A percentile compares a stretch with the other conserved stretches of the same genome.
Evolutionary conservation across 2,113 vertebrate genomes (phyloP).

Genomic region (Peucedramus taeniatus): DNA sequence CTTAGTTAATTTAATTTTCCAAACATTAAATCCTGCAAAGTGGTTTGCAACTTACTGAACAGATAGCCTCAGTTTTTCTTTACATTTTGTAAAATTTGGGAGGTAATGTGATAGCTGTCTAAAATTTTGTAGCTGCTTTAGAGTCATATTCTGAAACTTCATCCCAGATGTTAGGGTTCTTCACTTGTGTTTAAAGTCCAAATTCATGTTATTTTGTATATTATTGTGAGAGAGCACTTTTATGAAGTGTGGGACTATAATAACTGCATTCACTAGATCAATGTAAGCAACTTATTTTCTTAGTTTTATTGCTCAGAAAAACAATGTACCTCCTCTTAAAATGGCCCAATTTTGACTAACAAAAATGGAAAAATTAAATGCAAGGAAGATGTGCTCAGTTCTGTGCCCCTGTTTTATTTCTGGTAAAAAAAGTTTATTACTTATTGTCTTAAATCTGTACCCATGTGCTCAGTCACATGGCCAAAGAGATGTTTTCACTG

Average conservation of each 20-base stretch:
- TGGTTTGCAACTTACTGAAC: neutral
- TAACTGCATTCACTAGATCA: neutral
- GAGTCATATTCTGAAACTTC: neutral
- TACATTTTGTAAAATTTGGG: slow-evolving; percentile 4
- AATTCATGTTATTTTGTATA: neutral
- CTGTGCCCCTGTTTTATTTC: neutral
- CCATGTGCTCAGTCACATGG: neutral
- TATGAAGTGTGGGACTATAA: neutral
- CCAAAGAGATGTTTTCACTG: neutral
- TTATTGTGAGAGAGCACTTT: neutral
- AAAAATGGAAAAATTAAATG: neutral
- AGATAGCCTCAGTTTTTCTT: slow-evolving; percentile 6
- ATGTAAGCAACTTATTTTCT: neutral
- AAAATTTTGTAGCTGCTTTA: neutral
- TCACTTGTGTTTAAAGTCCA: neutral
- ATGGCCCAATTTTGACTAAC: neutral
- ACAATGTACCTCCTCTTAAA: neutral
- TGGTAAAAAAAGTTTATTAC: neutral
- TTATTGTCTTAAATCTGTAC: neutral
- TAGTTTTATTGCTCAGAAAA: neutral
- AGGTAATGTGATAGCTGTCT: neutral
- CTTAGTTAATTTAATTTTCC: neutral
- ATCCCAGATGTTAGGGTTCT: neutral
- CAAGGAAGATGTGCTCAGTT: neutral
- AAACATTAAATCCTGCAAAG: neutral